Evolutionary conservation across 2,888 invertebrate species (phyloP).

Genomic region (Steinernema carpocapsae): DNA sequence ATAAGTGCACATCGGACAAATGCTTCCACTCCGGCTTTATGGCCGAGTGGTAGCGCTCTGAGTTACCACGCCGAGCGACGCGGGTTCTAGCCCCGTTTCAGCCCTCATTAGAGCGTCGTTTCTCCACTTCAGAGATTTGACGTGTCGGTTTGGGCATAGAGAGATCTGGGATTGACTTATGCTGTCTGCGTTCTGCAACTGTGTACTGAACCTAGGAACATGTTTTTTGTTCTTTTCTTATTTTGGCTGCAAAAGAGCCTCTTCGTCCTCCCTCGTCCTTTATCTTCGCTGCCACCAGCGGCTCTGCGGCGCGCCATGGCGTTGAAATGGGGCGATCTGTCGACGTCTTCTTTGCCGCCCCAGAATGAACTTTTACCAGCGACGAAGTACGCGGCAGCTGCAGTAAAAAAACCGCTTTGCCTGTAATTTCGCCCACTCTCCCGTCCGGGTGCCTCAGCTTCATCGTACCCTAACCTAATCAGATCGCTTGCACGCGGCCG

Average conservation of each 20-base stretch:
- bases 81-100: background rate
- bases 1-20: background rate
- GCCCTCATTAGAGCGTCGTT: slow-evolving; percentile 31
- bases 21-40: background rate
- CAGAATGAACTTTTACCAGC: slow-evolving; percentile 2
- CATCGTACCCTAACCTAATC: too few relatives aligned
- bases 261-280: too few relatives aligned
- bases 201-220: slow-evolving; percentile 11
- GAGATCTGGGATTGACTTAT: slow-evolving; percentile 28
- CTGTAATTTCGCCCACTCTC: background rate
- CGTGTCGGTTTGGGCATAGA: slow-evolving; percentile 24
- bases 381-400: slow-evolving; percentile 11
- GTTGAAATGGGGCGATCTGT: slow-evolving; percentile 9
- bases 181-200: slow-evolving; percentile 5
- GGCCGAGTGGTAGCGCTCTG: slow-evolving; percentile 14
- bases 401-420: background rate
- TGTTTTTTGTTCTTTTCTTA: background rate
- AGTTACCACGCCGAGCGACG: background rate
- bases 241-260: background rate
- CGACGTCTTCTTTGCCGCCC: background rate
- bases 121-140: background rate
- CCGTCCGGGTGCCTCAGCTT: too few relatives aligned
- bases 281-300: too few relatives aligned
- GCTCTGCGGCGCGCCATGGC: background rate
- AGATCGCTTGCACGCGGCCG: too few relatives aligned